These are phyloP conservation scores for Pseudomyrmex pallidus DNA, from an alignment of 1,140 invertebrate species.

Conservation along the genomic window DNA sequence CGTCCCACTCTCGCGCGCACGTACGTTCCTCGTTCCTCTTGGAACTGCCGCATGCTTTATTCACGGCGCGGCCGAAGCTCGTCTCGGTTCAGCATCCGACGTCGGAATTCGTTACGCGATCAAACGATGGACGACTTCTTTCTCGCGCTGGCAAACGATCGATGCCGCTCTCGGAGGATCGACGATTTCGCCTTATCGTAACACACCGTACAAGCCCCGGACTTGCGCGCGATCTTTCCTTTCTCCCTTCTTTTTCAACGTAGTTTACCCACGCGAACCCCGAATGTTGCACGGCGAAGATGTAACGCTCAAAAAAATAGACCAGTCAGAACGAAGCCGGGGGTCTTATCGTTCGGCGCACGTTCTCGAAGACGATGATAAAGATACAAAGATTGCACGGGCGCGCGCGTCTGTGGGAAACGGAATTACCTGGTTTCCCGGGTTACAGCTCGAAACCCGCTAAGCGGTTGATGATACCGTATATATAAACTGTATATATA, in stretches of 20 bases:
- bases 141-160: slow-evolving; percentile 26
- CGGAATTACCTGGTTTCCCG: slow-evolving; percentile 10
- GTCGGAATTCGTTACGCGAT: slow-evolving; percentile 58
- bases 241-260: not conserved
- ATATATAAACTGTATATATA: too few species aligned
- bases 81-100: slow-evolving; percentile 42
- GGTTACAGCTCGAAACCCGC: slow-evolving; percentile 10
- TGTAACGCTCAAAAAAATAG: slow-evolving; percentile 28
- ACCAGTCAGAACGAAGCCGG: not conserved
- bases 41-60: slow-evolving; percentile 55
- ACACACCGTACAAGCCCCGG: not conserved
- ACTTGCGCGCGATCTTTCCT: too few species aligned
- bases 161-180: slow-evolving; percentile 16
- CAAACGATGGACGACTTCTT: slow-evolving; percentile 50
- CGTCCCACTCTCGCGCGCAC: not conserved
- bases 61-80: slow-evolving; percentile 45
- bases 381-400: slow-evolving; percentile 37
- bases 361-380: slow-evolving; percentile 25
- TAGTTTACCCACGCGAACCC: not conserved
- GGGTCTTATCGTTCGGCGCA: slow-evolving; percentile 56
- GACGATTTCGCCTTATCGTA: slow-evolving; percentile 41
- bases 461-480: not conserved
- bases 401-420: not conserved
- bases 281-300: slow-evolving; percentile 7
- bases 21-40: not conserved